Evolutionary conservation across 2,113 vertebrate genomes (phyloP).

Genomic region (Pan troglodytes): NHGRI_mPanTro3-v2.1_pri NC_072401.2:18759001-18759500

Average conservation of each 20-base stretch:
- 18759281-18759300: neutral
- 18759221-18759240: neutral
- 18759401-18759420: neutral
- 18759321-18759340: neutral
- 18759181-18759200: neutral
- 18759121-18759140: neutral
- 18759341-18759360: neutral
- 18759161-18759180: neutral
- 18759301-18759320: neutral
- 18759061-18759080: neutral
- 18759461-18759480: neutral
- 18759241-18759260: neutral
- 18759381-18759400: neutral
- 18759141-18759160: neutral
- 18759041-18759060: neutral
- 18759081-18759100: neutral
- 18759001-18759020: neutral
- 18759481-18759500: neutral
- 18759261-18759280: neutral
- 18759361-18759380: neutral
- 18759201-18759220: neutral
- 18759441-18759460: neutral
- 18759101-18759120: neutral
- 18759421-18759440: neutral
- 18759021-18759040: neutral